phyloP scores from a whole-genome alignment of 2,113 vertebrate species.

The Ptilonorhynchus violaceus region DNA sequence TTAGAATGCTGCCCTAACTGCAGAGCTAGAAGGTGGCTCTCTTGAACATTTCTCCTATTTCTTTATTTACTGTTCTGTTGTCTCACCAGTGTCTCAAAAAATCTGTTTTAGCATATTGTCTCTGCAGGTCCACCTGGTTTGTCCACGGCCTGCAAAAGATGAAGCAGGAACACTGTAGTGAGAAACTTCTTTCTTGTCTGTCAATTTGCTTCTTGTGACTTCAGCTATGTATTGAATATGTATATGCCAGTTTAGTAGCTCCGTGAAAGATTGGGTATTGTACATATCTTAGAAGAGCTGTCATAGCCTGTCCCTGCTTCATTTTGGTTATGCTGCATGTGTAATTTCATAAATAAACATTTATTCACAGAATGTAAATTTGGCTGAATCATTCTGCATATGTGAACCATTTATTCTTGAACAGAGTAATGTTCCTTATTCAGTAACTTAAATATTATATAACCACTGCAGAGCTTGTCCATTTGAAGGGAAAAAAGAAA shows the following conservation, averaged over 20 bases:
- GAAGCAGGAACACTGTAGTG: background rate
- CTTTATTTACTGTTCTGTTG: background rate
- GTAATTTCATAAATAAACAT: constrained; percentile 64
- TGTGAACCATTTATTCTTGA: constrained; percentile 66
- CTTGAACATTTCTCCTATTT: background rate
- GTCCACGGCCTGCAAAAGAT: background rate
- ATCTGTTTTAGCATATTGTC: background rate
- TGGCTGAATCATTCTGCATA: constrained; percentile 58
- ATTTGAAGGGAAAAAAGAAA: constrained; percentile 55
- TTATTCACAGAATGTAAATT: constrained; percentile 61
- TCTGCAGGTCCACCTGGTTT: background rate
- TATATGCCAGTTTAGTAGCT: constrained; percentile 24
- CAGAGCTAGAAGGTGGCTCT: background rate
- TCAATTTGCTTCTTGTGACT: background rate
- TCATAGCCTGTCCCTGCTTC: background rate
- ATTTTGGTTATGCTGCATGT: constrained; percentile 6
- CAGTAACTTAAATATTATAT: constrained; percentile 62
- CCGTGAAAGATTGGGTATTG: background rate
- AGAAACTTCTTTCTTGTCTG: background rate
- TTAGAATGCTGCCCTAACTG: background rate
- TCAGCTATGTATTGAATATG: background rate
- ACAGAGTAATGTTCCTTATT: background rate
- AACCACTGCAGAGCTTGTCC: constrained; percentile 53
- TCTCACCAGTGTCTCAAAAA: background rate
- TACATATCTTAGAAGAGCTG: background rate